phyloP scores from a whole-genome alignment of 2,888 invertebrate species.

The Galerucella calmariensis region DNA sequence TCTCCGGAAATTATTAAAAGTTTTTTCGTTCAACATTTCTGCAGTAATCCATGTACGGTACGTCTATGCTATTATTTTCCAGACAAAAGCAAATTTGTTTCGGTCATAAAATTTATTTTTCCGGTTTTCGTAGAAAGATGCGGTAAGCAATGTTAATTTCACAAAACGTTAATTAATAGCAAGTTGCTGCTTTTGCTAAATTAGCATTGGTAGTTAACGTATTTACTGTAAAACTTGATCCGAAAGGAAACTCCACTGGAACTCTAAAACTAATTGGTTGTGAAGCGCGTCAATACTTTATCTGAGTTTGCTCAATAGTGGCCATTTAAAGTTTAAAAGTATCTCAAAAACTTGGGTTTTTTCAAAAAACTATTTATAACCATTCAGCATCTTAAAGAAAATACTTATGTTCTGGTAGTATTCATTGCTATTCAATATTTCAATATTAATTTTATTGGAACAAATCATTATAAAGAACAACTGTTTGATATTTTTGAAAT shows the following conservation, averaged over 20 bases:
- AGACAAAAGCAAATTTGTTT: slow-evolving; percentile 6
- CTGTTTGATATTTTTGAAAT: too few species aligned
- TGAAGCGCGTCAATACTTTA: slow-evolving; percentile 5
- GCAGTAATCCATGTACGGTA: not conserved
- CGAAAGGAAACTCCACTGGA: not conserved
- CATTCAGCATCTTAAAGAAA: too few species aligned
- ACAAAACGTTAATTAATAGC: slow-evolving; percentile 15
- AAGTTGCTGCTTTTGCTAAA: slow-evolving; percentile 10
- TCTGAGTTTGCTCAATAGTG: not conserved
- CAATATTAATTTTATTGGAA: too few species aligned
- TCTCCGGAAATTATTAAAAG: slow-evolving; percentile 14
- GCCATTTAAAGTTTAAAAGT: not conserved
- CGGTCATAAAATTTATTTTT: slow-evolving; percentile 2
- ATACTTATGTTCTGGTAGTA: too few species aligned
- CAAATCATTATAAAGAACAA: too few species aligned
- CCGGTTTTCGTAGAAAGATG: not conserved
- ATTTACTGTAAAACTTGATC: not conserved
- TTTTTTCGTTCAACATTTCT: slow-evolving; percentile 4
- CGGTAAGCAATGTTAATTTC: slow-evolving; percentile 10
- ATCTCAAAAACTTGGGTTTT: not conserved
- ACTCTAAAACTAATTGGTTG: not conserved
- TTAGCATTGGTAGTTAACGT: slow-evolving; percentile 2
- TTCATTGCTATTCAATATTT: too few species aligned
- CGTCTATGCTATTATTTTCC: not conserved
- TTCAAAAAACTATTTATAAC: too few species aligned